Conservation (phyloP, 2,888 invertebrate genomes). For the Pyrrhosoma nymphula region DNA sequence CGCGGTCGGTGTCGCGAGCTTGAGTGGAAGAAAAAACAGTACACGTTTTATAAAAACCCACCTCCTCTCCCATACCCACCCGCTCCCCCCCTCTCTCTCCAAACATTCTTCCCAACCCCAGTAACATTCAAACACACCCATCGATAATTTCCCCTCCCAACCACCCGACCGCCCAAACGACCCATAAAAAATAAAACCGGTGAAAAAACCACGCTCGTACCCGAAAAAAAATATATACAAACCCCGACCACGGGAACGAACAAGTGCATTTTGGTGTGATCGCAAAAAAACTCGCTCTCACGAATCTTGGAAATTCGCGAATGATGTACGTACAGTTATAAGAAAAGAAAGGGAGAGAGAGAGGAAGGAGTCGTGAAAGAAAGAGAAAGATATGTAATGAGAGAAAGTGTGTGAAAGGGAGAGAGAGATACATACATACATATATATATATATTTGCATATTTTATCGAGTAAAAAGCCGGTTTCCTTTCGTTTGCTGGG, state of each 20-base stretch:
- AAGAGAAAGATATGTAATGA: slow-evolving; percentile 65
- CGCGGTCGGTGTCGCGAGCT: no score
- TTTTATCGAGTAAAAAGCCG: slow-evolving; percentile 42
- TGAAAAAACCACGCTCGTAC: no score
- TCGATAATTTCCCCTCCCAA: no score
- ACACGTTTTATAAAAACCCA: background rate
- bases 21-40: no score
- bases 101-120: background rate
- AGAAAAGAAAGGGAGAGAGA: slow-evolving; percentile 68
- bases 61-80: background rate
- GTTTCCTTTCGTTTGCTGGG: background rate
- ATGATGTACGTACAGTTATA: slow-evolving; percentile 68
- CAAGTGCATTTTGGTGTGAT: background rate
- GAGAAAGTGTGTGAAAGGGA: slow-evolving; percentile 68
- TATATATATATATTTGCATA: no score
- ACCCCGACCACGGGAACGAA: background rate
- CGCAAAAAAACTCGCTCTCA: no score
- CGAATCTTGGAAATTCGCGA: background rate
- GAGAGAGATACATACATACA: slow-evolving; percentile 6
- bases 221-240: no score
- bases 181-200: no score
- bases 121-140: no score
- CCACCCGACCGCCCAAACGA: no score
- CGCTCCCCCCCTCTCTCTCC: background rate
- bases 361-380: slow-evolving; percentile 68